These are phyloP conservation scores for Morone saxatilis DNA, from an alignment of 2,113 vertebrate species.

Conservation along the genomic window DNA sequence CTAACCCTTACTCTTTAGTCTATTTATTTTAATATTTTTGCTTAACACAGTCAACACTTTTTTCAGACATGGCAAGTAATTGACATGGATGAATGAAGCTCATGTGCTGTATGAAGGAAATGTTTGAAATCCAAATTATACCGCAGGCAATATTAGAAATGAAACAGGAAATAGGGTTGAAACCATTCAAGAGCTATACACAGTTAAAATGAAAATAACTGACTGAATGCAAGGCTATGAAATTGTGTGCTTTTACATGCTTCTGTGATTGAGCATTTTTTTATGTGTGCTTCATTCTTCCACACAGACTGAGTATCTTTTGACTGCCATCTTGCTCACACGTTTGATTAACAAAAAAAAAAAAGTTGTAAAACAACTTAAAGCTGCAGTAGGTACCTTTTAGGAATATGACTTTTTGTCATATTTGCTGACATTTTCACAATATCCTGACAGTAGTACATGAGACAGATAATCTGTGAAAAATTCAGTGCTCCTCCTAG, in stretches of 20 bases:
- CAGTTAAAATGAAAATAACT: neutral
- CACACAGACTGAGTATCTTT: neutral
- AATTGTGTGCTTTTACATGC: neutral
- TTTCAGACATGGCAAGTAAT: constrained; percentile 44
- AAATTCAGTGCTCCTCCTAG: no score
- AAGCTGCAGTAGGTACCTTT: no score
- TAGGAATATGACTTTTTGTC: no score
- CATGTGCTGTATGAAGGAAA: constrained; percentile 15
- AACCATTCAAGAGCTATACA: neutral
- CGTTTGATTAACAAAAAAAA: neutral
- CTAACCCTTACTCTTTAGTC: constrained; percentile 52
- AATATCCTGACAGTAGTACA: no score
- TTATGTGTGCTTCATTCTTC: neutral
- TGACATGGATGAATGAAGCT: constrained; percentile 57
- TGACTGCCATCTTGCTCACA: neutral
- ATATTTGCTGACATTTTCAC: no score
- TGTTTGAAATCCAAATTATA: constrained; percentile 60
- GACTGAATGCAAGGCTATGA: neutral
- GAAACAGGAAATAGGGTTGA: constrained; percentile 11
- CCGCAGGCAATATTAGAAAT: constrained; percentile 46
- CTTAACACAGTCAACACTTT: constrained; percentile 50
- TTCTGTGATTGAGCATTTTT: constrained; percentile 3
- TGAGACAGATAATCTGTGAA: no score
- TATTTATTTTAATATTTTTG: constrained; percentile 64
- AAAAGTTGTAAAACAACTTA: no score